phyloP scores from a whole-genome alignment of 2,113 vertebrate species.

The Tringa solitaria region DNA sequence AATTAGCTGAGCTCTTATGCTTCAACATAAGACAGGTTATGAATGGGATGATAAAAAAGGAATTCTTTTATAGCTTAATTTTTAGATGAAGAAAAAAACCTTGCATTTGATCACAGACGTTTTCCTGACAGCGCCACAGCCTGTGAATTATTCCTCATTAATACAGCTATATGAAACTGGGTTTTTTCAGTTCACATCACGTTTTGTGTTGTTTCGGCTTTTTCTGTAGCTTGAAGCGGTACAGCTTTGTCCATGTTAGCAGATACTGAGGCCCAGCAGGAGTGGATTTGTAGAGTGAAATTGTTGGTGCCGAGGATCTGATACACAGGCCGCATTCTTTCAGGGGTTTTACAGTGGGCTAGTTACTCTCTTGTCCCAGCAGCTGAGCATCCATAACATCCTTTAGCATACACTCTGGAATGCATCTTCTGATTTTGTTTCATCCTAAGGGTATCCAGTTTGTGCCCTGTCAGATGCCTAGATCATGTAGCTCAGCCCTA shows the following conservation, averaged over 20 bases:
- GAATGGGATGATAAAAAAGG: conserved; percentile 63
- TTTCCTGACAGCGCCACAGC: conserved; percentile 19
- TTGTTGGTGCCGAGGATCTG: neutral
- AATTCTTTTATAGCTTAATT: conserved; percentile 47
- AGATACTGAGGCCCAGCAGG: neutral
- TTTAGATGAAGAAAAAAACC: conserved; percentile 25
- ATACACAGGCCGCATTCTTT: neutral
- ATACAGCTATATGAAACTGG: neutral
- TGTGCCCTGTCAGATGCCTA: neutral
- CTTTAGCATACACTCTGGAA: neutral
- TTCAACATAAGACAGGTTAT: conserved; percentile 57
- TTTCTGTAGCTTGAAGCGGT: neutral
- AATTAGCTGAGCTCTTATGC: conserved; percentile 56
- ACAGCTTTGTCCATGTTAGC: neutral
- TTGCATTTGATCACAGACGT: conserved; percentile 40
- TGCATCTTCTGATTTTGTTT: neutral
- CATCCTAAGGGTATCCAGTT: neutral
- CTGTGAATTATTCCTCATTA: conserved; percentile 46
- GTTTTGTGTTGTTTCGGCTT: neutral
- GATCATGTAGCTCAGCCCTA: neutral
- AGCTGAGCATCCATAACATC: neutral
- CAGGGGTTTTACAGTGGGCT: neutral
- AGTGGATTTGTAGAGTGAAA: neutral
- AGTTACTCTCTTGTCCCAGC: neutral
- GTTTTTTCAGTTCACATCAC: neutral